Percentiles rank a stretch among this genome's conserved stretches.
Evolutionary conservation across 2,888 invertebrate genomes (phyloP).

Genomic region (Andrena chrysosceles): DNA sequence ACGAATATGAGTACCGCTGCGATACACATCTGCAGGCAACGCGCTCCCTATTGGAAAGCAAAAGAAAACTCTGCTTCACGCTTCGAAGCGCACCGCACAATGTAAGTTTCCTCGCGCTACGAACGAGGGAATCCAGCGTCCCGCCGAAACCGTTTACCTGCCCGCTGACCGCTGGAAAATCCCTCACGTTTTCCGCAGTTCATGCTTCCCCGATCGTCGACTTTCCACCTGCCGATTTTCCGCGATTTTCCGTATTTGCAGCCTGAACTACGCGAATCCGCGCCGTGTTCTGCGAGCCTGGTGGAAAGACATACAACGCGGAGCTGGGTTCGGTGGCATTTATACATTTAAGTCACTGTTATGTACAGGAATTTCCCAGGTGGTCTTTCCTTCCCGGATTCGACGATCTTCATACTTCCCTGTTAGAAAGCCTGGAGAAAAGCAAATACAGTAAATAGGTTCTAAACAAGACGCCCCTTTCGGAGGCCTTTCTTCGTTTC

Average conservation of each 20-base stretch:
- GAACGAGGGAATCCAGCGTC: background rate
- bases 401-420: background rate
- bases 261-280: background rate
- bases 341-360: background rate
- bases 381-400: background rate
- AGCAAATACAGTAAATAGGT: background rate
- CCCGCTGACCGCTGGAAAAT: constrained; percentile 34
- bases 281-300: constrained; percentile 47
- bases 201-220: constrained; percentile 52
- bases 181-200: constrained; percentile 50
- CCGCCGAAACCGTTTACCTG: background rate
- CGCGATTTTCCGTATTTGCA: constrained; percentile 48
- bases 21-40: background rate
- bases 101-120: background rate
- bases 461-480: background rate
- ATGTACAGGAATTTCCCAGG: constrained; percentile 7
- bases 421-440: constrained; percentile 3
- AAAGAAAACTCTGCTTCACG: background rate
- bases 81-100: too few species aligned
- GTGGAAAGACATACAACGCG: constrained; percentile 41
- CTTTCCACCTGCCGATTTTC: constrained; percentile 54
- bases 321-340: background rate
- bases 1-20: background rate
- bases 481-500: background rate
- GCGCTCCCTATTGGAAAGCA: background rate